These are phyloP conservation scores for Xestia c-nigrum DNA, from an alignment of 2,888 invertebrate species.

Conservation along the genomic window DNA sequence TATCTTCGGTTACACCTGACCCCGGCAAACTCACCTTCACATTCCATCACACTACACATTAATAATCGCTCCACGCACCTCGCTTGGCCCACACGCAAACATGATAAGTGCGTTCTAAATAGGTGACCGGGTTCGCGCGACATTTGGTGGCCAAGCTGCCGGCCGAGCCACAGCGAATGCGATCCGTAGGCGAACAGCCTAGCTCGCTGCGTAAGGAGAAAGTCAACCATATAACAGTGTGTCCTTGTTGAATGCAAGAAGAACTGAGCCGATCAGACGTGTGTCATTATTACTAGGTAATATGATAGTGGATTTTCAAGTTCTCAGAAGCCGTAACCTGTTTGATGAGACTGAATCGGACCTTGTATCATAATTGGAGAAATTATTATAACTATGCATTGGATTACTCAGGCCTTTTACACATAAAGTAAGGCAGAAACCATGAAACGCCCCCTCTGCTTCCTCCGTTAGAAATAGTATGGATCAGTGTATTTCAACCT, in stretches of 20 bases:
- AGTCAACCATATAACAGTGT: slow-evolving; percentile 71
- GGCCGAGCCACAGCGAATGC: slow-evolving; percentile 45
- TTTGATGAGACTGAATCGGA: not conserved
- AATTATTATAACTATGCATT: not conserved
- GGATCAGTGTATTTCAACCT: too few relatives aligned
- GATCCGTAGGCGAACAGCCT: slow-evolving; percentile 73
- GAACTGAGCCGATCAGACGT: slow-evolving; percentile 52
- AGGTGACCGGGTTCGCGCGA: slow-evolving; percentile 83
- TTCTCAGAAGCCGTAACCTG: slow-evolving; percentile 2
- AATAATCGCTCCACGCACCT: slow-evolving; percentile 67
- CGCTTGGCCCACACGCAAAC: slow-evolving; percentile 73
- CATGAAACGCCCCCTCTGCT: not conserved
- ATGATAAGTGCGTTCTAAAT: slow-evolving; percentile 77
- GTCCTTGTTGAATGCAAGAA: slow-evolving; percentile 81
- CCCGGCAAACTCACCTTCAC: slow-evolving; percentile 23
- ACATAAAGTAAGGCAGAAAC: not conserved
- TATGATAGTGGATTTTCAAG: slow-evolving; percentile 8
- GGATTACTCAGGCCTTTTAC: not conserved
- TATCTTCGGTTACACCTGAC: slow-evolving; percentile 2
- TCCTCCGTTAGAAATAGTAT: not conserved
- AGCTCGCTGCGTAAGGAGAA: slow-evolving; percentile 75
- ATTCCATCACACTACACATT: slow-evolving; percentile 52
- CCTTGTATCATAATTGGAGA: not conserved
- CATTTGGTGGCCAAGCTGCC: slow-evolving; percentile 72
- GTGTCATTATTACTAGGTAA: slow-evolving; percentile 34